Evolutionary conservation across 2,797 vertebrate species (phyloP).

Genomic region (Rousettus madagascariensis): DNA sequence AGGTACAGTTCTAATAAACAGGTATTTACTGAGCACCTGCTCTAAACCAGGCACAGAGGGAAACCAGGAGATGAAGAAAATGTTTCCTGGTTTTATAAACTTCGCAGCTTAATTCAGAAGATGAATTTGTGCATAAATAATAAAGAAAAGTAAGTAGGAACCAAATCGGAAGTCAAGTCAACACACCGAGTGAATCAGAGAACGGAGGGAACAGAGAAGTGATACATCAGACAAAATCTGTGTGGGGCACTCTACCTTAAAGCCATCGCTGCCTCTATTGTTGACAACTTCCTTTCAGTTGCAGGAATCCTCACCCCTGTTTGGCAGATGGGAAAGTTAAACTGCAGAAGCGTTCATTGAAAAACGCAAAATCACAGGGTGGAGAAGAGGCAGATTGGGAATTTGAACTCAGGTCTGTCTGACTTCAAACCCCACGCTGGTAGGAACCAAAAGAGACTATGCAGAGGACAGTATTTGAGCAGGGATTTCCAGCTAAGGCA

Average conservation of each 20-base stretch:
- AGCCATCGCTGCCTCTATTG: not conserved
- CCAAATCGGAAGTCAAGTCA: not conserved
- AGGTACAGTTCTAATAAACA: not conserved
- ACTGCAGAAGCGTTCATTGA: not conserved
- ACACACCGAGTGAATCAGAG: not conserved
- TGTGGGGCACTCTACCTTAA: not conserved
- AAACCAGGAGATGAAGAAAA: not conserved
- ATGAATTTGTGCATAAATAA: not conserved
- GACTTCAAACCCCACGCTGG: not conserved
- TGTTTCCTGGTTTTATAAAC: not conserved
- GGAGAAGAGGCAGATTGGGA: not conserved
- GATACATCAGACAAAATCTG: not conserved
- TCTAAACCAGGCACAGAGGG: not conserved
- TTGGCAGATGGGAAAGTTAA: not conserved
- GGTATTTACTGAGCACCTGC: not conserved
- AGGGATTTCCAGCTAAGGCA: not conserved
- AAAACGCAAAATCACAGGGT: not conserved
- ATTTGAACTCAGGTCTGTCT: not conserved
- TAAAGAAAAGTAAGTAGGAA: conserved; percentile 16
- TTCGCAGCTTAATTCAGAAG: not conserved
- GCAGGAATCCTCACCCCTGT: not conserved
- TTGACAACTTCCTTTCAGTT: not conserved
- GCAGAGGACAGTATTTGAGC: too few species aligned
- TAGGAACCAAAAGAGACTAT: not conserved
- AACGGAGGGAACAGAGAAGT: not conserved